Evolutionary conservation across 2,113 vertebrate genomes (phyloP), one percentile per base, ranked within the genome.

Genomic region (Hymenochirus boettgeri): DNA sequence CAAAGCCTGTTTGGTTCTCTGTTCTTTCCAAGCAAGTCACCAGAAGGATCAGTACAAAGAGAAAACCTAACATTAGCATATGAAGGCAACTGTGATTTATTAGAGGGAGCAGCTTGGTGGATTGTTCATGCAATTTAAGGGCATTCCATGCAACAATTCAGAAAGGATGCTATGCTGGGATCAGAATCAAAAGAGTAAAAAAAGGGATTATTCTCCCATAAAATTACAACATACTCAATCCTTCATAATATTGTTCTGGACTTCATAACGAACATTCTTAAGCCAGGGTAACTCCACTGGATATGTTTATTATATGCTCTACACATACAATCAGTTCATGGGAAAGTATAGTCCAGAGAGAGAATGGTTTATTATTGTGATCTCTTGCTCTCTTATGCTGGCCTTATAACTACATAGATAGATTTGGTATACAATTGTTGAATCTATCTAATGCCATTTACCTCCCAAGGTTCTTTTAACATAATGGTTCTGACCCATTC

Each of bases 31-130:
- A 69, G 65, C 47, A 42, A 39, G 64, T 27, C 29, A 52, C 21
- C 55, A 59, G 22, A 51, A 46, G 55, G 46, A 22, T 18, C 31
- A 51, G 57, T 17, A 59, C 56, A 58, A 52, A 58, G 19, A 50
- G 31, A 57, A n/a, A 22, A 23, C 13, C 7, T 12, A 33, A 9
- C 42, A 66, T 66, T 58, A 67, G 56, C 56, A 67, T 67, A 59
- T 59, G 31, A 67, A 67, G 54, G 54, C 25, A 26, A 5, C 15
- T 22, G 63, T 58, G 54, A 58, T 66, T 51, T 66, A 66, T 57
- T 45, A 9, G 22, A 37, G 37, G 26, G 42, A 50, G 39, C 12
- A 33, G 26, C 42, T 35, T 23, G 3, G 18, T 23, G 19, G 23
- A 25, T 58, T 10, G 29, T 26, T 22, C 2, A 11, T 50, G 54